phyloP scores from a whole-genome alignment of 2,113 vertebrate genomes.

The Meriones unguiculatus region DNA sequence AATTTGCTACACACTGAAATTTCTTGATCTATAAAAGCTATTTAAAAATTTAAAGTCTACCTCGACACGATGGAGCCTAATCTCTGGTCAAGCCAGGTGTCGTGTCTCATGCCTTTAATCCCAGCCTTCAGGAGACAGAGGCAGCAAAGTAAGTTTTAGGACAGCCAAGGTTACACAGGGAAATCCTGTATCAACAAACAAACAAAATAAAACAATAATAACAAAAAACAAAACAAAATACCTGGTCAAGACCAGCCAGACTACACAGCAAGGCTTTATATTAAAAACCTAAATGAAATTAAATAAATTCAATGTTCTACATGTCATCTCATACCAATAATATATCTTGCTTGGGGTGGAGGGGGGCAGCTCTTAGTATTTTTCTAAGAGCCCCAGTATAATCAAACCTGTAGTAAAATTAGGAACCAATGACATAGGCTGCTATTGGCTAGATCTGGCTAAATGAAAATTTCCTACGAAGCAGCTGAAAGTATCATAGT shows the following conservation, averaged over 20 bases:
- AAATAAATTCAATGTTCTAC: background rate
- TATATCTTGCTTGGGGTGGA: background rate
- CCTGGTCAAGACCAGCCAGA: background rate
- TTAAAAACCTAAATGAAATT: background rate
- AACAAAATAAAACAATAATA: background rate
- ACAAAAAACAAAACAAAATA: background rate
- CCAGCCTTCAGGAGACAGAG: background rate
- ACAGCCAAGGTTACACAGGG: background rate
- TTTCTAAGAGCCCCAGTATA: background rate
- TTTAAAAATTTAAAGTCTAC: background rate
- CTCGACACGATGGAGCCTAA: background rate
- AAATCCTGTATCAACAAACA: background rate
- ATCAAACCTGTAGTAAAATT: slow-evolving; percentile 22
- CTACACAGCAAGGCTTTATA: background rate
- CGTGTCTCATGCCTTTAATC: background rate
- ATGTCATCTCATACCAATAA: background rate
- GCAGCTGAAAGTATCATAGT: background rate
- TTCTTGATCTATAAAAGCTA: background rate
- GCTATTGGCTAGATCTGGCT: background rate
- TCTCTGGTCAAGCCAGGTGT: background rate
- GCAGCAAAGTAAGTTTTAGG: background rate
- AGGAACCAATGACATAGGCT: background rate
- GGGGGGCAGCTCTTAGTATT: background rate
- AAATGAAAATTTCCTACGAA: background rate
- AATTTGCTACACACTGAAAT: background rate